These are phyloP conservation scores for Neoarius graeffei DNA, from an alignment of 2,113 vertebrate species.

Conservation along the genomic window DNA sequence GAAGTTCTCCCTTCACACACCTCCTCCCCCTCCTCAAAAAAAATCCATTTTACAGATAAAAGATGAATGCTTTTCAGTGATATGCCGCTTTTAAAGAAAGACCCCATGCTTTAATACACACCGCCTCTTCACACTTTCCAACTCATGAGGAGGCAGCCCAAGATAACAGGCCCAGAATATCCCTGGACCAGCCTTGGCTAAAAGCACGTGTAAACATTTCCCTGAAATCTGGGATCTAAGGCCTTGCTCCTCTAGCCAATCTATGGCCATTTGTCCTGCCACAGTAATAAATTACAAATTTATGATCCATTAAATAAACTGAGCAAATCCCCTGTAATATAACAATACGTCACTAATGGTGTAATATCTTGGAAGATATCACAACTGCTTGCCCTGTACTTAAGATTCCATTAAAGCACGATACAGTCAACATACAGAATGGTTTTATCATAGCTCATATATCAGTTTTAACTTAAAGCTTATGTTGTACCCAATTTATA, in stretches of 20 bases:
- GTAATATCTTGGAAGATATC: conserved; percentile 37
- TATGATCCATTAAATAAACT: conserved; percentile 4
- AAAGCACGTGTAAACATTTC: conserved; percentile 68
- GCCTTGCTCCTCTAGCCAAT: conserved; percentile 50
- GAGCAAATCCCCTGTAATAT: conserved; percentile 13
- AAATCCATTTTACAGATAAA: conserved; percentile 40
- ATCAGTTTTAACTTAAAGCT: conserved; percentile 16
- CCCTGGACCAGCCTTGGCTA: conserved; percentile 58
- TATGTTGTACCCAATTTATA: not conserved
- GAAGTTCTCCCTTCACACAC: conserved; percentile 46
- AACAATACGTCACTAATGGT: conserved; percentile 7
- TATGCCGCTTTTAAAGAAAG: conserved; percentile 9
- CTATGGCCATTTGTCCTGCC: conserved; percentile 43
- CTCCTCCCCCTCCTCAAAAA: conserved; percentile 50
- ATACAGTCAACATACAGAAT: not conserved
- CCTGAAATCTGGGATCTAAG: conserved; percentile 56
- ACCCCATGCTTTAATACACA: conserved; percentile 27
- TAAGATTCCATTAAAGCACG: conserved; percentile 11
- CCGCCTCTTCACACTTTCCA: conserved; percentile 35
- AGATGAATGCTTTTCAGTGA: conserved; percentile 16
- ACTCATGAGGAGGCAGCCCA: conserved; percentile 47
- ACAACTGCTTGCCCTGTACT: not conserved
- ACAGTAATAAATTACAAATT: conserved; percentile 20
- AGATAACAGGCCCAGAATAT: conserved; percentile 70
- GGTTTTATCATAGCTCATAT: not conserved